Evolutionary conservation across 2,888 invertebrate species (phyloP).

Genomic region (Thera britannica): DNA sequence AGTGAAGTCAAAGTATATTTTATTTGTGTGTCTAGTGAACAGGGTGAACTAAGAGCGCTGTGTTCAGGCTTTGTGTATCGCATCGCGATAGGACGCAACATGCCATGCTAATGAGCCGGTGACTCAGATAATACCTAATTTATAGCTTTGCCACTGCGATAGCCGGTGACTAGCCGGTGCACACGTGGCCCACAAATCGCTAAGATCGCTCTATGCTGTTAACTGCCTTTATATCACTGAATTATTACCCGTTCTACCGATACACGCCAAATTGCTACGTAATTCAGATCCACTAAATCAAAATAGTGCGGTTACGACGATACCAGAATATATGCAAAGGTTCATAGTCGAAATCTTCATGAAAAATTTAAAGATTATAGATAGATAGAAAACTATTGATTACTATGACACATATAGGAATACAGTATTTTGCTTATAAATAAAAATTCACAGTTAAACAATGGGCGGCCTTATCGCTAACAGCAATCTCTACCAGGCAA

Average conservation of each 20-base stretch:
- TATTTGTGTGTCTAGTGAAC: conserved; percentile 3
- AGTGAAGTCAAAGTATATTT: no score
- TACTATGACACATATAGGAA: no score
- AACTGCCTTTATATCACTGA: conserved; percentile 28
- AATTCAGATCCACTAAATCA: background rate
- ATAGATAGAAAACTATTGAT: no score
- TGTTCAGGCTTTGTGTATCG: conserved; percentile 51
- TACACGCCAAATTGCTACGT: conserved; percentile 6
- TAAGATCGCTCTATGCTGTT: conserved; percentile 35
- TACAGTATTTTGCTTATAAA: no score
- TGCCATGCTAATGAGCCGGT: conserved; percentile 71
- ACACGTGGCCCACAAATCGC: conserved; percentile 35
- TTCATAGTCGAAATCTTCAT: no score
- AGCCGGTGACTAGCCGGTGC: conserved; percentile 39
- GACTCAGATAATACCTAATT: conserved; percentile 73
- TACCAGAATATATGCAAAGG: no score
- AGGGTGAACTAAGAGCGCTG: conserved; percentile 27
- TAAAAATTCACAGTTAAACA: no score
- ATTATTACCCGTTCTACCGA: conserved; percentile 13
- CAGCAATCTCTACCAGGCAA: no score
- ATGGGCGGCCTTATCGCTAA: no score
- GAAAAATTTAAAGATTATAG: no score
- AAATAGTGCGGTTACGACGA: background rate
- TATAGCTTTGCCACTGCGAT: conserved; percentile 56
- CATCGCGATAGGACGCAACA: conserved; percentile 68